Base-by-base conservation (phyloP, 1,140 invertebrate genomes). In the Temnothorax nylanderi region DNA sequence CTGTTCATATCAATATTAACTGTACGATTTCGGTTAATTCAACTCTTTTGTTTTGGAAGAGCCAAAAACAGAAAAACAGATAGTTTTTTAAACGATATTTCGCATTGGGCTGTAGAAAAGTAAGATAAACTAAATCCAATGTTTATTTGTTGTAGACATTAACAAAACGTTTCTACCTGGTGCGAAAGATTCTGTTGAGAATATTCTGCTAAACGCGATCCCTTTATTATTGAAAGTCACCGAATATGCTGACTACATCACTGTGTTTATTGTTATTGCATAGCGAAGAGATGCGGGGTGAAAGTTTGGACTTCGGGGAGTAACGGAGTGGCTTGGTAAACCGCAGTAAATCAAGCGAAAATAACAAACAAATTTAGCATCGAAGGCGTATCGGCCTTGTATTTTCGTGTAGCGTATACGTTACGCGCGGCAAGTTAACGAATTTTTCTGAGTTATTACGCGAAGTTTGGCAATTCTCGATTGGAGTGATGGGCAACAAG, bases 341-440 rank as follows among this genome's bases (percentile, higher is more conserved):
- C 56, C 34, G 62, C 86, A 67, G 87, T 89, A 74, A 89, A 91
- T 90, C 90, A 86, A 80, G 21, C 74, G 64, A 67, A 90, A 87
- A 86, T 89, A 91, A 91, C 91, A 92, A 92, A 92, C 89, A 90
- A 87, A 91, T 91, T 92, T 74, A 88, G 54, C 60, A 87, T 90
- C 72, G 80, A 21, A 74, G 26, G 21, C 77, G 76, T 65, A 60
- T 62, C 47, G 80, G 65, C 77, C 77, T 80, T 75, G 58, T 54
- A 87, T 65, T 90, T 90, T 78, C 26, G 37, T 47, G 60, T 62
- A 37, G 21, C 32, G 51, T 26, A 51, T 47, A 74, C 47, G 54
- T 26, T n/a, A 44, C 34, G 58, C 44, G n/a, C 54, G 41, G 80
- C 84, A 87, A 90, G 85, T 90, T 86, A 88, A 89, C 86, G 85